phyloP scores from a whole-genome alignment of 2,113 vertebrate species.

The Choloepus hoffmanni region DNA sequence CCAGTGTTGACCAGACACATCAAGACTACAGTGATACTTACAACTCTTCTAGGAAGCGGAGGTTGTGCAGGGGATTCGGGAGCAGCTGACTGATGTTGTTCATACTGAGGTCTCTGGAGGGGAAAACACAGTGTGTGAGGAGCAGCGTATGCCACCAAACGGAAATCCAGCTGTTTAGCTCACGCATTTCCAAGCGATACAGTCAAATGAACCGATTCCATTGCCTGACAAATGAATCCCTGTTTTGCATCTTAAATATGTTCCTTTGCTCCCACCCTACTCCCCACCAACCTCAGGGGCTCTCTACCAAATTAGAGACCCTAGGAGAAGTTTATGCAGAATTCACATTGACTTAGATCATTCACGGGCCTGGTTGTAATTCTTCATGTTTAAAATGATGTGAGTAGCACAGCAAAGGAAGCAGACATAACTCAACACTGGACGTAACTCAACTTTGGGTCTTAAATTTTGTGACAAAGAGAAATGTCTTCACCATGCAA shows the following conservation, averaged over 20 bases:
- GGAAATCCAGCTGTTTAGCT: conserved; percentile 85
- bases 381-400: conserved; percentile 35
- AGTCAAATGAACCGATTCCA: conserved; percentile 79
- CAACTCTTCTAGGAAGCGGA: conserved; percentile 97
- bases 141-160: conserved; percentile 69
- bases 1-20: conserved; percentile 74
- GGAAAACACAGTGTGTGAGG: conserved; percentile 86
- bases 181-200: conserved; percentile 83
- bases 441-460: neutral
- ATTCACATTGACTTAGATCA: conserved; percentile 30
- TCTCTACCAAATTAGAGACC: conserved; percentile 59
- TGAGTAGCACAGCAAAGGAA: conserved; percentile 64
- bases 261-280: neutral
- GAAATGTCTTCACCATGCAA: conserved; percentile 54
- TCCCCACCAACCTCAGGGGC: neutral
- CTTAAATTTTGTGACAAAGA: conserved; percentile 45
- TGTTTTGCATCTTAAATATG: conserved; percentile 72
- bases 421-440: conserved; percentile 24
- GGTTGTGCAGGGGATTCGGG: conserved; percentile 88
- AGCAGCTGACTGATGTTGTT: conserved; percentile 94
- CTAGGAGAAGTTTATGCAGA: conserved; percentile 43
- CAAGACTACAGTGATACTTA: conserved; percentile 88
- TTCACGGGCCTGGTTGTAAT: conserved; percentile 48
- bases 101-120: conserved; percentile 96
- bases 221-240: conserved; percentile 78